Evolutionary conservation across 2,888 invertebrate species (phyloP).

Genomic region (Heliconius ismenius): DNA sequence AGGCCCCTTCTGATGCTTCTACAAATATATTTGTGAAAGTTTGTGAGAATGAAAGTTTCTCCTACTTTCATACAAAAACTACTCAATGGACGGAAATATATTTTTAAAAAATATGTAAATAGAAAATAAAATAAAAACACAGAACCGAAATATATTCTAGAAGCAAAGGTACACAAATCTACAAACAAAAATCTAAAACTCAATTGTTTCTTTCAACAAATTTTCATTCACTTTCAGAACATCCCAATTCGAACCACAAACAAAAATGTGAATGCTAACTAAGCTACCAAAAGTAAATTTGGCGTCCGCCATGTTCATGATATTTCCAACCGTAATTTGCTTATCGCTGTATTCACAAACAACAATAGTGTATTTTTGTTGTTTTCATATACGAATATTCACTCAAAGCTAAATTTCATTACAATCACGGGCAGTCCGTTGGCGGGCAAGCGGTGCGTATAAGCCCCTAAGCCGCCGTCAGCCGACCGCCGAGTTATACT

Average conservation of each 20-base stretch:
- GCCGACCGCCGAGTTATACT: constrained; percentile 47
- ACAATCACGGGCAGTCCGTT: constrained; percentile 46
- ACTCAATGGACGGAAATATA: too few species aligned
- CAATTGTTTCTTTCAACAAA: background rate
- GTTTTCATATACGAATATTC: constrained; percentile 40
- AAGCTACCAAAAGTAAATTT: constrained; percentile 8
- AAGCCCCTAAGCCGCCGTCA: constrained; percentile 50
- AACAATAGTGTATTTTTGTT: constrained; percentile 24
- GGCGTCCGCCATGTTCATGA: constrained; percentile 7
- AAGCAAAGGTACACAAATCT: background rate
- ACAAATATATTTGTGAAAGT: too few species aligned
- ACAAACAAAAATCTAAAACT: background rate
- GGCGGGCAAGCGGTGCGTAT: constrained; percentile 46
- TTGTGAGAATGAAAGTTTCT: too few species aligned
- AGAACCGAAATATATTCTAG: background rate
- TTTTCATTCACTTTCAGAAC: background rate
- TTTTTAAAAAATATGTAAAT: too few species aligned
- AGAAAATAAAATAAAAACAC: background rate
- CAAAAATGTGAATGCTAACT: constrained; percentile 3
- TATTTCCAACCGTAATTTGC: constrained; percentile 21
- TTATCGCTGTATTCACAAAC: constrained; percentile 22
- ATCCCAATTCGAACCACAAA: constrained; percentile 3
- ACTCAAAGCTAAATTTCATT: constrained; percentile 45
- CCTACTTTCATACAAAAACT: too few species aligned
- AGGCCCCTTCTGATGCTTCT: too few species aligned